Evolutionary conservation across 2,113 vertebrate species (phyloP).

Genomic region (Anarhynchus alexandrinus): DNA sequence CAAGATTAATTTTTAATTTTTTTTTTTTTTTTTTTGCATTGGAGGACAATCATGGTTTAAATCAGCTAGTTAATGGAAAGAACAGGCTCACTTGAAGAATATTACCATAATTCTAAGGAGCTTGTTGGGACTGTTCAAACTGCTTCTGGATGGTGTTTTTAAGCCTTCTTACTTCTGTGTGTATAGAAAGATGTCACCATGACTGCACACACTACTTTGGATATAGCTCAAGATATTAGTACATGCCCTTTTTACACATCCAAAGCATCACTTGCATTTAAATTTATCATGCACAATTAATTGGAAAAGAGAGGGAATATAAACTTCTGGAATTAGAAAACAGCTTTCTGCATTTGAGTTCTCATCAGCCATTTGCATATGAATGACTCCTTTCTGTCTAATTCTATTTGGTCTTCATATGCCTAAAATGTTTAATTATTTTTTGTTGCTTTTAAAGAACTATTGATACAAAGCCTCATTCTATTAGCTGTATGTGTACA

Average conservation of each 20-base stretch:
- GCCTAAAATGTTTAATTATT: background rate
- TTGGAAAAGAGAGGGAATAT: background rate
- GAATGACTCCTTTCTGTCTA: background rate
- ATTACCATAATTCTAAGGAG: background rate
- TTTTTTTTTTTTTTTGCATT: background rate
- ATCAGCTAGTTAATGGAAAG: background rate
- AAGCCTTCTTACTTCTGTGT: background rate
- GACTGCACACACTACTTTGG: background rate
- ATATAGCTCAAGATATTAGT: background rate
- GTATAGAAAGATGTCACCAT: background rate
- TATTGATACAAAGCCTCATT: background rate
- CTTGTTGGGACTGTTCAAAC: background rate
- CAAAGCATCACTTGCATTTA: background rate
- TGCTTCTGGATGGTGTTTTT: background rate
- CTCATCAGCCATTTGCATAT: background rate
- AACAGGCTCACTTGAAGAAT: background rate
- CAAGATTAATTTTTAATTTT: background rate
- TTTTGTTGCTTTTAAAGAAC: background rate
- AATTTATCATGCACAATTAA: background rate
- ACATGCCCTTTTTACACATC: background rate
- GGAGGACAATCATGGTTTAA: background rate
- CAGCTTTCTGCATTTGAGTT: background rate
- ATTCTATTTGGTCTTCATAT: background rate
- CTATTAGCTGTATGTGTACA: background rate
- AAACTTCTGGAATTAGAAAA: background rate